Conservation (phyloP, 2,888 invertebrate genomes). For the Frankliniella intonsa region DNA sequence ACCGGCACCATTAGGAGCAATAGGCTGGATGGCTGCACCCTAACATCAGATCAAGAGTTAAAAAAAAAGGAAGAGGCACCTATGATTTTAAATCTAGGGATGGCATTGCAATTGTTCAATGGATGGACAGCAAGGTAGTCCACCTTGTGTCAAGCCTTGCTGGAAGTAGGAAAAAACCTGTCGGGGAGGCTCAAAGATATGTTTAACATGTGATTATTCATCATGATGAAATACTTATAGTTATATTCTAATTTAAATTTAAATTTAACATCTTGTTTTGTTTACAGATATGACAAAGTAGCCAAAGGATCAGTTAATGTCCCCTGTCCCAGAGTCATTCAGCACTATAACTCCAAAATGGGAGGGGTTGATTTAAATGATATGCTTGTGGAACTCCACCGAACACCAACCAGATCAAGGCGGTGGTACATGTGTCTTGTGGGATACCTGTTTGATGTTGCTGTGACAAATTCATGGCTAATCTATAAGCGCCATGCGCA, state of each 20-base stretch:
- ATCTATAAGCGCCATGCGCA: neutral
- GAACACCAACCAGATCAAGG: neutral
- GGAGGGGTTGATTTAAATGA: neutral
- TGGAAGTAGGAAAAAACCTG: neutral
- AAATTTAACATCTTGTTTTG: neutral
- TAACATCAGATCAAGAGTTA: neutral
- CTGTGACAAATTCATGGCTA: neutral
- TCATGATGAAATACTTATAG: neutral
- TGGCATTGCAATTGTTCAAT: neutral
- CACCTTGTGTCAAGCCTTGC: neutral
- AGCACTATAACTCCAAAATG: neutral
- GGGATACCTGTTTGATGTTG: neutral
- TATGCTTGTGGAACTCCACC: neutral
- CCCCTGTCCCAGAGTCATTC: neutral
- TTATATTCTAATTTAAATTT: neutral
- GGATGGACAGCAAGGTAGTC: neutral
- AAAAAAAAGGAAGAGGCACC: neutral
- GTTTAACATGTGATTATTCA: slow-evolving; percentile 13
- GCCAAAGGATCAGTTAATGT: neutral
- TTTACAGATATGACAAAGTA: neutral
- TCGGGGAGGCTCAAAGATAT: neutral
- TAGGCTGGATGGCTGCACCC: neutral
- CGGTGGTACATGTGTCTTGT: neutral
- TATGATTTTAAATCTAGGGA: neutral
- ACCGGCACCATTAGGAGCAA: neutral